A percentile compares a stretch with the other conserved stretches of the same genome.
These are phyloP conservation scores for Metacarcinus magister DNA, from an alignment of 2,888 invertebrate genomes.

Conservation along the genomic window DNA sequence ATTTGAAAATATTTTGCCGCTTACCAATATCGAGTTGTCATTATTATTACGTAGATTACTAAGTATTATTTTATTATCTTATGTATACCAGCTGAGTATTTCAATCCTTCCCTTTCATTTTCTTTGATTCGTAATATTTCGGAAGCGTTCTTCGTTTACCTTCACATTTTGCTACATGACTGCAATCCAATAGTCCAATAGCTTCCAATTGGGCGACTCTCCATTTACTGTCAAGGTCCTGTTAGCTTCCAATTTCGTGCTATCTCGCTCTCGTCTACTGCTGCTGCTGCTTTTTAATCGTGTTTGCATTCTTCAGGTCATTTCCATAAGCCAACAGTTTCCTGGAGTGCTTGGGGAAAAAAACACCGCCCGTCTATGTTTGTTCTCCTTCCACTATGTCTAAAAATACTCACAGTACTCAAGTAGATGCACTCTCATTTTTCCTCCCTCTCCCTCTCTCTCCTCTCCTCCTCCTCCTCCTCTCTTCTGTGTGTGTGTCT, in stretches of 20 bases:
- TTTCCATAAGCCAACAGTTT: conserved; percentile 36
- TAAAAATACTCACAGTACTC: not conserved
- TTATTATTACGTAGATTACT: not conserved
- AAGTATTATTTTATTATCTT: not conserved
- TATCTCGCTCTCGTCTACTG: not conserved
- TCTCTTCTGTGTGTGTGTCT: conserved; percentile 38
- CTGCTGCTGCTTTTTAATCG: not conserved
- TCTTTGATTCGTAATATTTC: not conserved
- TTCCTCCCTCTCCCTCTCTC: not conserved
- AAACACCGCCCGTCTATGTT: not conserved
- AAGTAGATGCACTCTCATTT: conserved; percentile 44
- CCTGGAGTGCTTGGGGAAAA: conserved; percentile 20
- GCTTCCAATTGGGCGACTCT: not conserved
- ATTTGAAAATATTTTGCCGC: too few relatives aligned
- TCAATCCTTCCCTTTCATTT: not conserved
- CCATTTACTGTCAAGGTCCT: not conserved
- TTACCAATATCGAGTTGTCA: not conserved
- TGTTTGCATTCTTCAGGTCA: conserved; percentile 36
- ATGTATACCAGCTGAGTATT: not conserved
- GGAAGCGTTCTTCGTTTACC: not conserved
- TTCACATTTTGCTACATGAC: not conserved
- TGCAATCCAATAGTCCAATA: not conserved
- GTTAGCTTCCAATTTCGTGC: not conserved
- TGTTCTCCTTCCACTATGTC: not conserved
- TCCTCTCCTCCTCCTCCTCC: not conserved